phyloP scores from a whole-genome alignment of 2,888 invertebrate species.

The Aricia artaxerxes region DNA sequence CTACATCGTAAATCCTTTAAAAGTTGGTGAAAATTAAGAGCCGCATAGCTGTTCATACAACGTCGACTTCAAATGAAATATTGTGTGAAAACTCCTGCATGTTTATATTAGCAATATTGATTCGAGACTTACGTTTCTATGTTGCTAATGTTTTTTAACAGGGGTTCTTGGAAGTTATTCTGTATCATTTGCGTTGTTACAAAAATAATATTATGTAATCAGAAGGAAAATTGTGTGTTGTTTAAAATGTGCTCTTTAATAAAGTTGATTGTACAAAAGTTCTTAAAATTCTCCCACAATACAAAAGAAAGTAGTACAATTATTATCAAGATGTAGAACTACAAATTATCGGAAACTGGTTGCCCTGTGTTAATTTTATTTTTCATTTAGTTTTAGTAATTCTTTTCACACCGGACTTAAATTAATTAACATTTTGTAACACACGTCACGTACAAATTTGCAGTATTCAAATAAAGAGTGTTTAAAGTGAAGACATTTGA shows the following conservation, averaged over 20 bases:
- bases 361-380: too few species aligned
- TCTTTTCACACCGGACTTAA: too few species aligned
- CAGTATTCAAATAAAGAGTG: not conserved
- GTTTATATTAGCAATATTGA: slow-evolving; percentile 11
- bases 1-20: slow-evolving; percentile 59
- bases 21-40: slow-evolving; percentile 64
- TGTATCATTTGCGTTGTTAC: not conserved
- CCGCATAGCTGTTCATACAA: slow-evolving; percentile 57
- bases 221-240: too few species aligned
- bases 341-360: too few species aligned
- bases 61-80: slow-evolving; percentile 44
- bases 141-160: not conserved
- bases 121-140: not conserved
- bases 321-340: too few species aligned
- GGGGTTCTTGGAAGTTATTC: not conserved
- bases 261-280: too few species aligned
- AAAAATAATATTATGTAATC: not conserved
- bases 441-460: not conserved
- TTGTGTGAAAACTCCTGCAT: not conserved
- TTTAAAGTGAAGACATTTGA: not conserved
- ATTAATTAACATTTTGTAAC: too few species aligned
- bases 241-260: too few species aligned
- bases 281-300: too few species aligned
- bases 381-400: too few species aligned
- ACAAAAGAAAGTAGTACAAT: too few species aligned